A percentile compares a stretch with the other conserved stretches of the same genome.
phyloP scores from a whole-genome alignment of 1,140 invertebrate species.

The Fopius arisanus region DNA sequence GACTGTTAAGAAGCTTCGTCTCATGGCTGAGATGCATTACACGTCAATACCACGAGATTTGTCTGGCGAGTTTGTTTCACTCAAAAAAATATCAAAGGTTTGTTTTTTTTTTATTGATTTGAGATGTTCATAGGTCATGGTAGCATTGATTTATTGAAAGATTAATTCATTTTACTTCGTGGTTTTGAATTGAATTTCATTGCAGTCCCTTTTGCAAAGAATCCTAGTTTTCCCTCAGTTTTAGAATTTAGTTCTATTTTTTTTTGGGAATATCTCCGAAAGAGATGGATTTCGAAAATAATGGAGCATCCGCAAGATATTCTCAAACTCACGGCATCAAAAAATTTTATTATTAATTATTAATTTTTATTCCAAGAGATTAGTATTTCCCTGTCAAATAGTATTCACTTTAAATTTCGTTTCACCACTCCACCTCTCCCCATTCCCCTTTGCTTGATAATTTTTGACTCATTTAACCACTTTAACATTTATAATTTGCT shows the following conservation, averaged over 20 bases:
- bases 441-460: not conserved
- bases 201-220: no score
- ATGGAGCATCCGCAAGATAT: no score
- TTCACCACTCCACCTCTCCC: no score
- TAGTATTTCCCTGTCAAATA: no score
- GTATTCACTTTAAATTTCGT: no score
- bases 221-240: no score
- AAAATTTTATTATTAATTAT: no score
- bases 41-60: conserved; percentile 66
- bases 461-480: not conserved
- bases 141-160: not conserved
- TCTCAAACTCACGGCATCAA: no score
- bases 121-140: not conserved
- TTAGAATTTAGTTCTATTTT: no score
- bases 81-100: conserved; percentile 62
- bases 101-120: conserved; percentile 29
- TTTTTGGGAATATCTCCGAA: no score
- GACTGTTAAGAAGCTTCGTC: conserved; percentile 41
- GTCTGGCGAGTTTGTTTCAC: conserved; percentile 62
- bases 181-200: not conserved
- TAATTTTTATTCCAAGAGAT: no score
- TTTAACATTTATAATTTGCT: conserved; percentile 16
- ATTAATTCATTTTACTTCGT: not conserved
- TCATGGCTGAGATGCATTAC: conserved; percentile 65
- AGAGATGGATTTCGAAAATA: no score